phyloP scores from a whole-genome alignment of 2,888 invertebrate species.

The Rhopalosiphum nymphaeae region DNA sequence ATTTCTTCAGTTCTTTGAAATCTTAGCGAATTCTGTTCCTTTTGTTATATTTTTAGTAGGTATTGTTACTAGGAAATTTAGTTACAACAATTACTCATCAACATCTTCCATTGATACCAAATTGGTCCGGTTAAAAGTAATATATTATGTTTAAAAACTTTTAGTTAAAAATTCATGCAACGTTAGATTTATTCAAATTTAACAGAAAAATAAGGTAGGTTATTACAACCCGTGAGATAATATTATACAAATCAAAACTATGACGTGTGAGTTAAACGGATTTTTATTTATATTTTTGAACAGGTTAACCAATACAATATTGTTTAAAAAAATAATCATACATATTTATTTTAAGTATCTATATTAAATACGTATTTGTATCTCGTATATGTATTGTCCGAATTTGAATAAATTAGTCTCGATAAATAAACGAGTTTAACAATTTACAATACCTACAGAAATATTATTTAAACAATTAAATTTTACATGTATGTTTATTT shows the following conservation, averaged over 20 bases:
- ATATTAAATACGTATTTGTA: not conserved
- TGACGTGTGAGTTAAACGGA: not conserved
- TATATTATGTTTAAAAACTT: not conserved
- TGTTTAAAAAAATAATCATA: not conserved
- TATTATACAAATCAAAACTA: not conserved
- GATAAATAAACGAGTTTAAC: not conserved
- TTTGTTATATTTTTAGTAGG: not conserved
- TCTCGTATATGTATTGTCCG: not conserved
- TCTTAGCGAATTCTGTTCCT: not conserved
- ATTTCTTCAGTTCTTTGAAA: conserved; percentile 7
- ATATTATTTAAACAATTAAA: not conserved
- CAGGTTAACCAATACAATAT: not conserved
- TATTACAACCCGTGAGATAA: not conserved
- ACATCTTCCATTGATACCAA: not conserved
- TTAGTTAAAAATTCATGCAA: not conserved
- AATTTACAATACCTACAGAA: not conserved
- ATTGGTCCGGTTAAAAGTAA: not conserved
- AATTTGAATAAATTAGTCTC: not conserved
- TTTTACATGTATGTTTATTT: not conserved
- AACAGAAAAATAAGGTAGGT: not conserved
- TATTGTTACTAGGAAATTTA: not conserved
- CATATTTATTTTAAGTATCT: too few relatives aligned
- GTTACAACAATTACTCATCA: not conserved
- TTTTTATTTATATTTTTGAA: not conserved
- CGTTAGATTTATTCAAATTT: not conserved